Conservation (phyloP, 2,113 vertebrate species). For the Ptilorrhoa leucosticta region DNA sequence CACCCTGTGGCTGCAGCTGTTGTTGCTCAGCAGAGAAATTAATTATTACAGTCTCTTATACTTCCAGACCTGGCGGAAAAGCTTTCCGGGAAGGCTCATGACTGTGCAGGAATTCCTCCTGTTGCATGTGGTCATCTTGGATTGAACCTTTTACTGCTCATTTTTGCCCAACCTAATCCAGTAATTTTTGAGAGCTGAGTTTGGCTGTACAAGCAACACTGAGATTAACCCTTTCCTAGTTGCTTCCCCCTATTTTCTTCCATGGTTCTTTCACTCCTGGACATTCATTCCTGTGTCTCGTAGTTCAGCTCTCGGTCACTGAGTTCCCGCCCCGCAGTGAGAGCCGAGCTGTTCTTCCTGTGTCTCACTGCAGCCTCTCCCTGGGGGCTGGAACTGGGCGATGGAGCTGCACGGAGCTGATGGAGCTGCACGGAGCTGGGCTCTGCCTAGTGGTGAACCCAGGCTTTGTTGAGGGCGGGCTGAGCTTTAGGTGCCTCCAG, state of each 20-base stretch:
- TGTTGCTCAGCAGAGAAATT: background rate
- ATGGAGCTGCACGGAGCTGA: background rate
- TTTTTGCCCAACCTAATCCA: background rate
- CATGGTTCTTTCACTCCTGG: fast-evolving
- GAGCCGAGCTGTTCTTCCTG: background rate
- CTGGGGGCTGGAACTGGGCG: fast-evolving
- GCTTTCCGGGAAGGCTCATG: fast-evolving
- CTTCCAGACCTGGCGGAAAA: background rate
- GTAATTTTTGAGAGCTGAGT: background rate
- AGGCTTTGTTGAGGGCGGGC: background rate
- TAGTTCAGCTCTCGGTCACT: fast-evolving
- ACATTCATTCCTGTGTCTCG: fast-evolving
- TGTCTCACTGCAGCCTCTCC: background rate
- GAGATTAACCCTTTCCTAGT: fast-evolving
- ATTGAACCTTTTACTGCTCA: fast-evolving
- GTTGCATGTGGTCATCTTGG: fast-evolving
- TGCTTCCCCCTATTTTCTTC: fast-evolving
- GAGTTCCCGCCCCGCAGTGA: background rate
- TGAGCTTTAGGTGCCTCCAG: background rate
- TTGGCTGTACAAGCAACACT: background rate
- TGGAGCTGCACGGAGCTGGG: background rate
- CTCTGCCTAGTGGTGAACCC: fast-evolving
- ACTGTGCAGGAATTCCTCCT: background rate
- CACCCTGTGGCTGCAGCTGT: background rate
- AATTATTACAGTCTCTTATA: fast-evolving